Conservation (phyloP, 1,140 invertebrate species). For the Philopotamus ludificatus region DNA sequence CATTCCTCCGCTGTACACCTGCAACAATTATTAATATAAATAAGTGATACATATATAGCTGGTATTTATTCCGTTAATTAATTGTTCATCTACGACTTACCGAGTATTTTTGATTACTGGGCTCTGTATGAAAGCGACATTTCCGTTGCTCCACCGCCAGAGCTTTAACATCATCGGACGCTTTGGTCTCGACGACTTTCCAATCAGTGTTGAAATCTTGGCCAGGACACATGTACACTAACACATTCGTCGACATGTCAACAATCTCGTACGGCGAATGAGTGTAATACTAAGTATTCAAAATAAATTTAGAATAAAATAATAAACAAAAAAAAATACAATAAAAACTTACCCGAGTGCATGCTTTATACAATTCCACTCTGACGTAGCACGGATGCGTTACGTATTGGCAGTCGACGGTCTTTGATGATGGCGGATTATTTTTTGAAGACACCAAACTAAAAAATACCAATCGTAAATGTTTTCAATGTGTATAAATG, state of each 20-base stretch:
- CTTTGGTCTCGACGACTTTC: slow-evolving; percentile 55
- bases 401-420: slow-evolving; percentile 27
- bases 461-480: not conserved
- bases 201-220: slow-evolving; percentile 53
- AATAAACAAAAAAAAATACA: slow-evolving; percentile 1
- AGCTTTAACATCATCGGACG: slow-evolving; percentile 47
- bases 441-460: not conserved
- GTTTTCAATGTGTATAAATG: not conserved
- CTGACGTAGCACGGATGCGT: slow-evolving; percentile 36
- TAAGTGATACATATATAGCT: too few species aligned
- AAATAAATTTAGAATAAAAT: slow-evolving; percentile 1
- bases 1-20: slow-evolving; percentile 54
- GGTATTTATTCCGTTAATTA: too few species aligned
- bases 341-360: slow-evolving; percentile 12
- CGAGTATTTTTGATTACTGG: slow-evolving; percentile 25
- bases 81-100: too few species aligned
- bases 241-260: slow-evolving; percentile 45
- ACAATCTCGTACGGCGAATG: slow-evolving; percentile 60
- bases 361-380: slow-evolving; percentile 17
- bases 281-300: slow-evolving; percentile 53
- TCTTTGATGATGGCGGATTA: not conserved
- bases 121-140: slow-evolving; percentile 57
- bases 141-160: slow-evolving; percentile 50
- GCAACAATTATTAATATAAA: slow-evolving; percentile 30
- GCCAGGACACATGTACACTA: slow-evolving; percentile 44